A percentile compares a stretch with the other conserved stretches of the same genome.
phyloP scores from a whole-genome alignment of 2,797 vertebrate species.

The Lithobates sylvaticus region DNA sequence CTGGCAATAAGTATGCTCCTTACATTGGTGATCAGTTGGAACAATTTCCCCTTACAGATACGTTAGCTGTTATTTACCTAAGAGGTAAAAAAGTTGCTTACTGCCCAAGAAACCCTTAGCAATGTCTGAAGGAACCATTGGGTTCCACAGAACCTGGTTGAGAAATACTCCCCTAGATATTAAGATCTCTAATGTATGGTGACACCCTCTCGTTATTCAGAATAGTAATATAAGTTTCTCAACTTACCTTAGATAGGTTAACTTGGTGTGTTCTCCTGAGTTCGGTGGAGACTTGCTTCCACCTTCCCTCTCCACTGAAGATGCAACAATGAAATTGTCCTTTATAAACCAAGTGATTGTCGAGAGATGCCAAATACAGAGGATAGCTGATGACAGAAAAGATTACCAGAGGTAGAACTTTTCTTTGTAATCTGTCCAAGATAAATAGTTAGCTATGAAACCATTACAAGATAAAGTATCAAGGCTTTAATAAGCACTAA shows the following conservation, averaged over 20 bases:
- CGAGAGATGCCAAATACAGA: not conserved
- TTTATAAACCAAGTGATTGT: constrained; percentile 20
- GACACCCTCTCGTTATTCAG: too few species aligned
- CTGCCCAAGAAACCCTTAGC: too few species aligned
- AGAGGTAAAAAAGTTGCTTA: too few species aligned
- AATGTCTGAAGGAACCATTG: too few species aligned
- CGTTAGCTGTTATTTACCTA: too few species aligned
- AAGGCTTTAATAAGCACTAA: not conserved
- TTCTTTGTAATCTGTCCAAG: not conserved
- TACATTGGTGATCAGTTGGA: too few species aligned
- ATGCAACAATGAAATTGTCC: not conserved
- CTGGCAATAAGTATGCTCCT: not conserved
- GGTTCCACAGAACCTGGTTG: too few species aligned
- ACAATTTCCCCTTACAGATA: too few species aligned
- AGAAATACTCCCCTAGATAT: too few species aligned
- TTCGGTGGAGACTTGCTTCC: not conserved
- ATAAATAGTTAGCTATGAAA: constrained; percentile 19
- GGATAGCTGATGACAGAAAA: constrained; percentile 18
- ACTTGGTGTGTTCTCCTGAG: not conserved
- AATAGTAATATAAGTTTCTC: not conserved
- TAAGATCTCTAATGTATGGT: not conserved
- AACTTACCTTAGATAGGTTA: constrained; percentile 23
- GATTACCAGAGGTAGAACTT: constrained; percentile 16
- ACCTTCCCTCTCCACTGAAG: constrained; percentile 27
- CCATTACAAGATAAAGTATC: not conserved